Conservation (phyloP, 2,797 vertebrate genomes). For the Pseudomugil tenellus region DNA sequence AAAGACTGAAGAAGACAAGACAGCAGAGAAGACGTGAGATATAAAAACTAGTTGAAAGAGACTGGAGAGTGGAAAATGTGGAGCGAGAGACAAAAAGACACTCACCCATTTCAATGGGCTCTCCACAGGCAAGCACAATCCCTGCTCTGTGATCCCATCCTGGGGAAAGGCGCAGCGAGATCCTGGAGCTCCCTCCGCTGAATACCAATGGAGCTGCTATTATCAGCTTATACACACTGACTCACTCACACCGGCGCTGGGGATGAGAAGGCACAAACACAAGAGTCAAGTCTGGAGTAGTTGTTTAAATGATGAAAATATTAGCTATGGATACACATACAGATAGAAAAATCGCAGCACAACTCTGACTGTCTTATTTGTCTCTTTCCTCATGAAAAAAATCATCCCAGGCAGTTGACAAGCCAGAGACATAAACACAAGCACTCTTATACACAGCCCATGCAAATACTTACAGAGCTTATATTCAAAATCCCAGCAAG, state of each 20-base stretch:
- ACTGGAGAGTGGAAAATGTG: slow-evolving; percentile 25
- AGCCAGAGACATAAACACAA: slow-evolving; percentile 44
- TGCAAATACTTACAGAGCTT: slow-evolving; percentile 70
- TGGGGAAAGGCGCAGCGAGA: slow-evolving; percentile 82
- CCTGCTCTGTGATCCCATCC: slow-evolving; percentile 86
- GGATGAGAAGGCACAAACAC: slow-evolving; percentile 60
- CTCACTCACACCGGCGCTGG: slow-evolving; percentile 67
- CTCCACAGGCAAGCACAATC: slow-evolving; percentile 84
- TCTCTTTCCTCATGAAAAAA: slow-evolving; percentile 52
- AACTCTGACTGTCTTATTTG: slow-evolving; percentile 42
- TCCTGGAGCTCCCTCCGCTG: slow-evolving; percentile 80
- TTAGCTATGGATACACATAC: background rate
- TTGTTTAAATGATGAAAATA: slow-evolving; percentile 44
- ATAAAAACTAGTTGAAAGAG: slow-evolving; percentile 49
- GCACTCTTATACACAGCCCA: slow-evolving; percentile 48
- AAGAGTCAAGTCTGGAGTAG: slow-evolving; percentile 68
- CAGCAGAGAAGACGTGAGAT: slow-evolving; percentile 16
- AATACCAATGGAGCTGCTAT: slow-evolving; percentile 86
- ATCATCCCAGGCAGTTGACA: slow-evolving; percentile 43
- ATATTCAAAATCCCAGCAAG: slow-evolving; percentile 58
- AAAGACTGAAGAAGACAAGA: slow-evolving; percentile 31
- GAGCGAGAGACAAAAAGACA: slow-evolving; percentile 51
- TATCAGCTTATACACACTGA: slow-evolving; percentile 70
- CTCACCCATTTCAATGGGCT: slow-evolving; percentile 79
- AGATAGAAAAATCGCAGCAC: slow-evolving; percentile 47